Evolutionary conservation across 2,888 invertebrate species (phyloP).

Genomic region (Hydrotaea diabolus): DNA sequence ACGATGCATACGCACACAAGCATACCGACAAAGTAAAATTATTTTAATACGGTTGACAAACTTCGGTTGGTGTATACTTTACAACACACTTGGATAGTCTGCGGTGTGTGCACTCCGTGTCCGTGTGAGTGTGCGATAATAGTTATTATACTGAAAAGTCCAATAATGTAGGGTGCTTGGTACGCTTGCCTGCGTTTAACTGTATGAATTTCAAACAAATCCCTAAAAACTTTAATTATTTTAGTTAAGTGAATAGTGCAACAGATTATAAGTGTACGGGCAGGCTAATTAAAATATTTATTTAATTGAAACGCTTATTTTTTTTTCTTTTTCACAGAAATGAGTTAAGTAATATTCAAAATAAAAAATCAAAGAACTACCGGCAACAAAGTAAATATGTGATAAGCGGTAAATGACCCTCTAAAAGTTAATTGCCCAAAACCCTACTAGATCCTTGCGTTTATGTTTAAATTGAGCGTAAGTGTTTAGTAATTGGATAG

Average conservation of each 20-base stretch:
- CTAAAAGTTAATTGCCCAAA: too few species aligned
- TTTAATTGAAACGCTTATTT: background rate
- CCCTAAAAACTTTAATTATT: background rate
- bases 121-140: background rate
- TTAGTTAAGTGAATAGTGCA: conserved; percentile 1
- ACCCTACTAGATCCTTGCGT: too few species aligned
- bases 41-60: background rate
- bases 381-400: too few species aligned
- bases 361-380: too few species aligned
- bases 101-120: too few species aligned
- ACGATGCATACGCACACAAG: too few species aligned
- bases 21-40: background rate
- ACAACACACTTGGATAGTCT: too few species aligned
- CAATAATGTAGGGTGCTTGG: background rate
- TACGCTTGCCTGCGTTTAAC: background rate
- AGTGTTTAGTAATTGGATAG: too few species aligned
- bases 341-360: too few species aligned
- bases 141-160: background rate
- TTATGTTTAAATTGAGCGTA: too few species aligned
- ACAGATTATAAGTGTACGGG: background rate
- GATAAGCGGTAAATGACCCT: too few species aligned
- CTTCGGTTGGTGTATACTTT: background rate
- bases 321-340: too few species aligned
- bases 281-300: background rate
- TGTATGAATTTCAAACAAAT: background rate